phyloP scores from a whole-genome alignment of 30 jellyfish, hydroid and myxozoan genomes.

The Calvadosia cruxmelitensis region DNA sequence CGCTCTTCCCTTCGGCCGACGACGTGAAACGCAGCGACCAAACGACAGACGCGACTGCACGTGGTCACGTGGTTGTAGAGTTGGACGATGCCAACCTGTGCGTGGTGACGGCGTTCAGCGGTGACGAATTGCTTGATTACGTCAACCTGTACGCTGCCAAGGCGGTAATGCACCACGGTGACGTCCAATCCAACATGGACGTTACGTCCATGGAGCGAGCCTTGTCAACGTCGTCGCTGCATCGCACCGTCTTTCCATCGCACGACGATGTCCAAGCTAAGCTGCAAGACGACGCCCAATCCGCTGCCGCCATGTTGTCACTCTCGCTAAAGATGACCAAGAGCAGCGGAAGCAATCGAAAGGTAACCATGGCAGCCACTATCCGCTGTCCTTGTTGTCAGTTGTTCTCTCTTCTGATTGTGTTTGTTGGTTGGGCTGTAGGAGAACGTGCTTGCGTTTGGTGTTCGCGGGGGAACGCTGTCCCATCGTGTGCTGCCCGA shows the following conservation, averaged over 20 bases:
- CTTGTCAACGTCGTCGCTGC: constrained; percentile 4
- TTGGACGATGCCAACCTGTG: constrained; percentile 56
- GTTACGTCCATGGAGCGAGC: constrained; percentile 59
- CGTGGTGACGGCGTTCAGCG: constrained; percentile 64
- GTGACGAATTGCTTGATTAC: constrained; percentile 43
- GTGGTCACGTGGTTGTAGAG: constrained; percentile 60
- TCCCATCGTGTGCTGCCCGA: constrained; percentile 30
- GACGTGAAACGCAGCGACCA: neutral
- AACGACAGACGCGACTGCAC: no score
- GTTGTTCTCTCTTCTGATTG: no score
- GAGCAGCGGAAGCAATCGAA: constrained; percentile 26
- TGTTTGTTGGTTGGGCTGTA: constrained; percentile 8
- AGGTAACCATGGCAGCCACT: no score
- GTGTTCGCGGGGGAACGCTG: constrained; percentile 77
- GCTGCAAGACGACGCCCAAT: constrained; percentile 37
- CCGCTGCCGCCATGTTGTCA: constrained; percentile 48
- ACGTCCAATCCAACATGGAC: constrained; percentile 17
- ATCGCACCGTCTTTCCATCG: constrained; percentile 50
- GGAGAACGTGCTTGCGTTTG: constrained; percentile 73
- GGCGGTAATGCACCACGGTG: constrained; percentile 41
- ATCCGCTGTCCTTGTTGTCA: no score
- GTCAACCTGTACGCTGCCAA: constrained; percentile 46
- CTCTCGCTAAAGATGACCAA: constrained; percentile 52
- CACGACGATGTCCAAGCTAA: constrained; percentile 35
- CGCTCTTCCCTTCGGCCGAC: neutral